Base-by-base conservation (phyloP, 2,797 vertebrate species). In the Lagothrix lagotricha region DNA sequence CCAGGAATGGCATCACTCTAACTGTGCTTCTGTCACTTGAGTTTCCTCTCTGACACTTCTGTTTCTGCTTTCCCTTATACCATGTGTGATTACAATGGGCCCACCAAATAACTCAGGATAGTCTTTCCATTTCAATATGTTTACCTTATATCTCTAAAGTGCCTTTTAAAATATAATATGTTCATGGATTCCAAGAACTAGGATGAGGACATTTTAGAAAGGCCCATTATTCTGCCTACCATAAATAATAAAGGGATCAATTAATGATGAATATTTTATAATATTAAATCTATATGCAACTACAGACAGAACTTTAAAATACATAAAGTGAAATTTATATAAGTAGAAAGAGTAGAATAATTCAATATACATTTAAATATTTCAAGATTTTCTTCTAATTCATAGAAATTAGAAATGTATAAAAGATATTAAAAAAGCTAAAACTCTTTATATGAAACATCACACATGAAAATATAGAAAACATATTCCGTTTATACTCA, bases 81-180 rank as follows among this genome's bases (percentile, higher is more conserved):
- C 30, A 0, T 1, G 1, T 13, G 5, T n/a, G 22, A 26, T 26
- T 41, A 73, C 36, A 17, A 4, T 5, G 15, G 17, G 5, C 2
- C 10, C 64, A 88, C 41, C 28, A 58, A 28, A 46, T 41, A 36
- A 73, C 39, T 6, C 36, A 19, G 28, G 26, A 50, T 26, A 52
- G 15, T 48, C 14, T 52, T 57, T 30, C 20, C 22, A 46, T 10
- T 5, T 52, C 48, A 52, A 19, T 46, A 52, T 26, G 15, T 26
- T 30, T 52, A 39, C n/a, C 2, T 20, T 17, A 75, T 0, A 8
- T 12, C 22, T 73, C 0, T 13, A 36, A 58, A 28, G 41, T 83
- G 39, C 5, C 12, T 72, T 80, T 41, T 10, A 11, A 39, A 24
- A 44, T 54, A 1, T 24, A 54, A 19, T 14, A 67, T 39, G 11